Base-by-base conservation (phyloP, 2,113 vertebrate genomes). In the Festucalex cinctus region DNA sequence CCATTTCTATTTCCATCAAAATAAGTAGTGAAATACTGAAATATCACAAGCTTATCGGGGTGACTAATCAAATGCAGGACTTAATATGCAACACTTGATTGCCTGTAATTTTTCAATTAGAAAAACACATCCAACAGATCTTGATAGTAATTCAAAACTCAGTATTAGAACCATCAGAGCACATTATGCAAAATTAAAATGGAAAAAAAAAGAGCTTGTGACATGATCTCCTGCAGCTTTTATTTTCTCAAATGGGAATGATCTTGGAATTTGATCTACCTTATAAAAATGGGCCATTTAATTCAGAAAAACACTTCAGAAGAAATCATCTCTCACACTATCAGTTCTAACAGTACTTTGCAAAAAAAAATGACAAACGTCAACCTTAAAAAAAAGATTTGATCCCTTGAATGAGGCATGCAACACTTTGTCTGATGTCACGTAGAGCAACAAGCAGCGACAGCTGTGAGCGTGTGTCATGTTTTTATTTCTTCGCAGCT, bases 401-500 rank as follows among this genome's bases (percentile, higher is more conserved):
- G 6, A 1, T 65, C 24, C 37, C n/a, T 17, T 20, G 32, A 61
- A 66, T n/a, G 49, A 3, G 28, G 16, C 57, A 14, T 17, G 6
- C 16, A 44, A 32, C 32, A 41, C 20, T 56, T 17, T 28, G 37
- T 16, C 59, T 14, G 60, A 44, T 43, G 60, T 65, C 63, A 35
- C 28, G 32, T 9, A 9, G 63, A 59, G 69, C 68, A 56, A 32
- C 43, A 36, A 71, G n/a, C 12, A 37, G 71, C 46, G 28, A 53
- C 65, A 35, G 67, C 71, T 65, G 57, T 46, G 67, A 73, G 71
- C 37, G 20, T 19, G 1, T 65, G 61, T 66, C 63, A 80, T 53
- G 8, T 65, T 62, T 71, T 71, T 70, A 37, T 65, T 54, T 69
- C 68, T 74, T 76, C 66, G 69, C 77, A 82, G 70, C 53, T 82